Evolutionary conservation across 2,797 vertebrate species (phyloP), one percentile per base, ranked within the genome.

Genomic region (Typhlichthys subterraneus): DNA sequence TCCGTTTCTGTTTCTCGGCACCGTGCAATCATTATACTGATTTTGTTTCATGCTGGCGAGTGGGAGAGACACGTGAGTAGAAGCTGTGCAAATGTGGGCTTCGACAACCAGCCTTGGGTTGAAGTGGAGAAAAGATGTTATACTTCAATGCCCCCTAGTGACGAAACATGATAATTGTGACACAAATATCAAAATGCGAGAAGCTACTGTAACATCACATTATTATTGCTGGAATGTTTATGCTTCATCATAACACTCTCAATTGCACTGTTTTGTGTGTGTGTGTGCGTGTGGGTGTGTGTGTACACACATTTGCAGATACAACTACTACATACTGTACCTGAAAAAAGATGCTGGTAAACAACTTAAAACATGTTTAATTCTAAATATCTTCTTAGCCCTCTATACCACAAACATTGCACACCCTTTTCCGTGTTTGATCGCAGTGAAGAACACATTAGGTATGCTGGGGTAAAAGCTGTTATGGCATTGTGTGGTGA

Each of bases 141-240:
- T 81, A 49, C 79, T 68, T 62, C 70, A 75, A 78, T 85, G 84
- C 87, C 86, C 82, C 82, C 89, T 90, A 80, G 83, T 86, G 89
- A 61, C 53, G 7, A 17, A 6, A 17, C 57, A 14, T 13, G 10
- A 55, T 33, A 72, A 70, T 9, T 14, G 45, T 29, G 14, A 29
- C 19, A 12, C 29, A 5, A 14, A 2, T 1, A 10, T 49, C n/a
- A 23, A 33, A 38, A 1, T 38, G 33, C 23, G 12, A 53, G 11
- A 29, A 12, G 19, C 7, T 5, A 13, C 23, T 23, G 11, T 53
- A 52, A 52, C 50, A 9, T 23, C 50, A 52, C 15, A 52, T 53
- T 7, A 2, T 31, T 53, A 4, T 13, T 13, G 5, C 15, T 8
- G 13, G 33, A 38, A 38, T 38, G 33, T 8, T 38, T 38, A 38